Evolutionary conservation across 2,797 vertebrate species (phyloP).

Genomic region (Rhyacichthys aspro): DNA sequence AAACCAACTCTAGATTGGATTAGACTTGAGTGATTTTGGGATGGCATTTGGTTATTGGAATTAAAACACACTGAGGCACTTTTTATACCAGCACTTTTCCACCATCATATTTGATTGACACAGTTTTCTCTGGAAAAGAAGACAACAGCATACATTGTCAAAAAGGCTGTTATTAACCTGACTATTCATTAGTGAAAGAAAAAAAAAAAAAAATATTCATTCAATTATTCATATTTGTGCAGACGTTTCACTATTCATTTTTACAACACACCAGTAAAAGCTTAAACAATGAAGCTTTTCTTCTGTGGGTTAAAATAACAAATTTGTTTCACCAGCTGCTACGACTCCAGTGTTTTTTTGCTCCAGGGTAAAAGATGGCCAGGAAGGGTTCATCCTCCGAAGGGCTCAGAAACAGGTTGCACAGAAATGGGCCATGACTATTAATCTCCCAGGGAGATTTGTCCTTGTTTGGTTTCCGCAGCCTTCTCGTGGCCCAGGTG

Average conservation of each 20-base stretch:
- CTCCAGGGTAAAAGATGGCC: slow-evolving; percentile 39
- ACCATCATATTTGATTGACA: slow-evolving; percentile 9
- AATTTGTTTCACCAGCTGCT: slow-evolving; percentile 42
- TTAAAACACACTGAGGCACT: too few species aligned
- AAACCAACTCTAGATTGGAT: too few species aligned
- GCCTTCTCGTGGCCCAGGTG: slow-evolving; percentile 52
- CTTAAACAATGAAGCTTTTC: slow-evolving; percentile 18
- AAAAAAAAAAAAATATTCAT: background rate
- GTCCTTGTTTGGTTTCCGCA: slow-evolving; percentile 60
- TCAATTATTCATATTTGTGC: slow-evolving; percentile 2
- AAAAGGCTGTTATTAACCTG: background rate
- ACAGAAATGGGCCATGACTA: slow-evolving; percentile 64
- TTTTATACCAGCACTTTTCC: background rate
- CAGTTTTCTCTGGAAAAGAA: background rate
- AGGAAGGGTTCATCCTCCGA: slow-evolving; percentile 42
- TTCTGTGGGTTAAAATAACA: slow-evolving; percentile 23
- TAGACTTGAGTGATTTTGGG: too few species aligned
- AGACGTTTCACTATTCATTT: background rate
- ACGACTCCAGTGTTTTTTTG: slow-evolving; percentile 27
- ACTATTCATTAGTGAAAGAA: background rate
- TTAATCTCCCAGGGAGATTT: slow-evolving; percentile 65
- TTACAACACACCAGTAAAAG: slow-evolving; percentile 1
- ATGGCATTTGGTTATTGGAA: slow-evolving; percentile 11
- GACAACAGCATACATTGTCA: slow-evolving; percentile 5
- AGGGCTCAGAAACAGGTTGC: slow-evolving; percentile 55